phyloP scores from a whole-genome alignment of 2,113 vertebrate species.

The Jaculus jaculus region DNA sequence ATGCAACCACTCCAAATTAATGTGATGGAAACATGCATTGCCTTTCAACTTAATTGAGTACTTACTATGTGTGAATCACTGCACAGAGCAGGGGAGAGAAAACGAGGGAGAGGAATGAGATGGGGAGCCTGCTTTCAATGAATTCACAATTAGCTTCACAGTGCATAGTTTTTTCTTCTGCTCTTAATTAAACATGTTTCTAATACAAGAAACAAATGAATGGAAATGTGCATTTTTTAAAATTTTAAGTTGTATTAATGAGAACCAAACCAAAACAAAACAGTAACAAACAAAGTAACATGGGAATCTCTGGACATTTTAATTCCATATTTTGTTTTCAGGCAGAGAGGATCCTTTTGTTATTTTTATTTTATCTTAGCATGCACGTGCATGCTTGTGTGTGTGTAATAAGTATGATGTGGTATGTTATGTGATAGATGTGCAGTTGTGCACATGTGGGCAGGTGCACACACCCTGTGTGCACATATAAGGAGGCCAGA shows the following conservation, averaged over 20 bases:
- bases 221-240: conserved; percentile 24
- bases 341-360: background rate
- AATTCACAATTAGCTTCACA: conserved; percentile 53
- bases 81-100: conserved; percentile 39
- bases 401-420: no score
- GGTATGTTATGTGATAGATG: no score
- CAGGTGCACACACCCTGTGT: no score
- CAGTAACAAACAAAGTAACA: background rate
- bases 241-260: conserved; percentile 46
- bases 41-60: conserved; percentile 59
- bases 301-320: conserved; percentile 27
- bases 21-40: conserved; percentile 24
- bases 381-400: no score
- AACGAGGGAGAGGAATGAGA: conserved; percentile 1
- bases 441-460: no score
- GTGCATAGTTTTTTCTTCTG: background rate
- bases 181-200: conserved; percentile 47
- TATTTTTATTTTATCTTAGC: background rate
- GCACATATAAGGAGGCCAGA: no score
- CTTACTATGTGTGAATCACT: conserved; percentile 49
- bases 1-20: conserved; percentile 8
- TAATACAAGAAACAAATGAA: conserved; percentile 52
- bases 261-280: conserved; percentile 25
- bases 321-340: conserved; percentile 21
- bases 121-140: background rate